Base-by-base conservation (phyloP, 2,797 vertebrate genomes). In the Phataginus tricuspis region DNA sequence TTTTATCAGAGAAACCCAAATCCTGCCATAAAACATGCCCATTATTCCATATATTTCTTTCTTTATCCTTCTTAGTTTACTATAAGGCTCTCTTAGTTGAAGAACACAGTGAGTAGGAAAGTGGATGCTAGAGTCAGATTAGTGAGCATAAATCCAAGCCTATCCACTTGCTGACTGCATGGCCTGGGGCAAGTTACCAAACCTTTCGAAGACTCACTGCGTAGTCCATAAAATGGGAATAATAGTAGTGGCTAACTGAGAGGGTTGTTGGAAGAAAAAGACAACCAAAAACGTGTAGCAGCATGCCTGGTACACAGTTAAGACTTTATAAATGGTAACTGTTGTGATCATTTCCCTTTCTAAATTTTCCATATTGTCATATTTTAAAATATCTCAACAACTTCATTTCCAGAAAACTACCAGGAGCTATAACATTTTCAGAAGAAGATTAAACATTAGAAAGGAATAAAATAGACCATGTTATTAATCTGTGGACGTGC, bases 401-500 rank as follows among this genome's bases (percentile, higher is more conserved):
- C 66, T 78, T 86, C 6, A 45, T 79, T 94, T 37, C 37, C 45
- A 85, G 57, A 29, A 69, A 61, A 84, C n/a, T 91, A 59, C 31
- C 37, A 39, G n/a, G 16, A 87, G 39, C 37, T 57, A 1, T 31
- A 27, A 34, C 25, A 13, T 79, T 80, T 80, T 72, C 71, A 84
- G 78, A 93, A 89, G 37, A 59, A 51, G 51, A 72, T 77, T 75
- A 91, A 89, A 72, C 25, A 15, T 63, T 86, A 91, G 39, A 77
- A 90, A 88, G 51, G 61, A 80, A 55, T 57, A 85, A 79, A 95
- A 34, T 39, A 93, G 71, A 74, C 72, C 37, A 19, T 55, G 27
- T 71, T 92, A 75, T 59, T 89, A 92, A 94, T 89, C 59, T 92
- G 53, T 49, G 86, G 66, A 95, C 75, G 14, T 92, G 72, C 79